phyloP scores from a whole-genome alignment of 2,797 vertebrate species.

The Meriones psammophilus region DNA sequence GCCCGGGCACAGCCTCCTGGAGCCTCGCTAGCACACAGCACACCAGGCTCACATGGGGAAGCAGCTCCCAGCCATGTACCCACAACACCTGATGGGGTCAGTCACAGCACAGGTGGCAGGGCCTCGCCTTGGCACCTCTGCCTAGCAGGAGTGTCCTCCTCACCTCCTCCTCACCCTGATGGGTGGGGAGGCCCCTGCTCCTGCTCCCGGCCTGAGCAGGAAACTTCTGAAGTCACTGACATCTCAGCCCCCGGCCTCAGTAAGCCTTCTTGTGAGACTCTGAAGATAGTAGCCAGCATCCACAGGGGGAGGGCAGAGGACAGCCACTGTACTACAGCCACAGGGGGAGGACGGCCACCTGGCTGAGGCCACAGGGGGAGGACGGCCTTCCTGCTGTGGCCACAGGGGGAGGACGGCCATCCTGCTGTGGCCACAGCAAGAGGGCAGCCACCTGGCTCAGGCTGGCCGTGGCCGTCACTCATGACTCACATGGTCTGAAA shows the following conservation, averaged over 20 bases:
- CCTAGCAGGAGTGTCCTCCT: not conserved
- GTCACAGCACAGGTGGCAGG: not conserved
- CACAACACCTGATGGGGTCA: not conserved
- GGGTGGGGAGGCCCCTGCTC: too few relatives aligned
- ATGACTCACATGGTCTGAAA: accelerated
- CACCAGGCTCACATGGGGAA: not conserved
- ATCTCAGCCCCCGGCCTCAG: too few relatives aligned
- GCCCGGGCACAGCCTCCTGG: not conserved
- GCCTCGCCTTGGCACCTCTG: not conserved
- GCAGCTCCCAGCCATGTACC: not conserved
- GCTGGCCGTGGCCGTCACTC: too few relatives aligned
- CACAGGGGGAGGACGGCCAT: too few relatives aligned
- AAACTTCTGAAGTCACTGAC: not conserved
- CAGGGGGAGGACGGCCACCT: too few relatives aligned
- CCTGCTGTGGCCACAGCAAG: too few relatives aligned
- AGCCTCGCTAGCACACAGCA: not conserved
- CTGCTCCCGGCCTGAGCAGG: not conserved
- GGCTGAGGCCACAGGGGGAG: too few relatives aligned
- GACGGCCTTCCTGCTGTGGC: too few relatives aligned
- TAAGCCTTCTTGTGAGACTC: not conserved
- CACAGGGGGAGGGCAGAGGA: too few relatives aligned
- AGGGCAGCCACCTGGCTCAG: too few relatives aligned
- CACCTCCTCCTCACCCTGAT: not conserved
- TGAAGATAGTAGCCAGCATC: not conserved
- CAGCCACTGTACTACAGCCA: too few relatives aligned